Evolutionary conservation across 2,113 vertebrate species (phyloP).

Genomic region (Pterophyllum scalare): DNA sequence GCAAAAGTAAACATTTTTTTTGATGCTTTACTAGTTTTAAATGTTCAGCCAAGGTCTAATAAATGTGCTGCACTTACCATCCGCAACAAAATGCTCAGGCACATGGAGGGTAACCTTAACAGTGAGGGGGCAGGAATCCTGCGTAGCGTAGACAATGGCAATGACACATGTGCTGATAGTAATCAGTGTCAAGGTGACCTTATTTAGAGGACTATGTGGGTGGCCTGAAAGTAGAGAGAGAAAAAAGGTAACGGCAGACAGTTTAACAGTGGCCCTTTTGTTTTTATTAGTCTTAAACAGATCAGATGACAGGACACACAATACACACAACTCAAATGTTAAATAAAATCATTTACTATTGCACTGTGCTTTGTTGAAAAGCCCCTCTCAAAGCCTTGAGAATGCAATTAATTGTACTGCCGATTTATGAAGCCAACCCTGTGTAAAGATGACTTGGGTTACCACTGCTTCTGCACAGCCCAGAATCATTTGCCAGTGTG

Average conservation of each 20-base stretch:
- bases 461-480: slow-evolving; percentile 13
- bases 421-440: slow-evolving; percentile 42
- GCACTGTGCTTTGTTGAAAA: background rate
- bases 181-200: slow-evolving; percentile 93
- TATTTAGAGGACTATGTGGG: slow-evolving; percentile 93
- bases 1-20: background rate
- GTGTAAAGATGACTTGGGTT: slow-evolving; percentile 40
- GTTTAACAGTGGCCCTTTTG: background rate
- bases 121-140: slow-evolving; percentile 93
- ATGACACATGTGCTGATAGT: slow-evolving; percentile 94
- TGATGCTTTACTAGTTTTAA: background rate
- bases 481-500: slow-evolving; percentile 32
- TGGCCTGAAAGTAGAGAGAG: slow-evolving; percentile 83
- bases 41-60: slow-evolving; percentile 22
- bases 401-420: slow-evolving; percentile 20
- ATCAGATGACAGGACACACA: background rate
- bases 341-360: slow-evolving; percentile 1
- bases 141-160: slow-evolving; percentile 95
- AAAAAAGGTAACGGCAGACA: slow-evolving; percentile 19
- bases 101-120: slow-evolving; percentile 98
- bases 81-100: slow-evolving; percentile 97
- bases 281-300: background rate
- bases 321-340: background rate
- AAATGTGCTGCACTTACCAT: slow-evolving; percentile 86
- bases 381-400: slow-evolving; percentile 1